These are phyloP conservation scores for Halictus rubicundus DNA, from an alignment of 1,140 invertebrate species.

Conservation along the genomic window DNA sequence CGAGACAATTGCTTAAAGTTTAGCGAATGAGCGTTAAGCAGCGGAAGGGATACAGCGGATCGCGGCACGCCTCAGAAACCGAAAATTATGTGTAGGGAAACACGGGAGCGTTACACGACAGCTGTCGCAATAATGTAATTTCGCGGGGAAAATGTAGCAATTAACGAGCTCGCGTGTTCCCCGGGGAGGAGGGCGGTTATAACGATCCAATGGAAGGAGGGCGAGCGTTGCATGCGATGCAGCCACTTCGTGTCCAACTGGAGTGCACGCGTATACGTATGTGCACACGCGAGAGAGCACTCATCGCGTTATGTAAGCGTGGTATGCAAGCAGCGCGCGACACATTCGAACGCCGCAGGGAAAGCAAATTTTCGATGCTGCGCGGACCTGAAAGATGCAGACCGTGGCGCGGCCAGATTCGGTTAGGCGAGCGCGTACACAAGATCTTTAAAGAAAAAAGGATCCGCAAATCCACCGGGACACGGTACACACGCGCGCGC, in stretches of 20 bases:
- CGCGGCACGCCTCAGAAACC: constrained; percentile 36
- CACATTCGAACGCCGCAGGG: constrained; percentile 36
- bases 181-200: constrained; percentile 16
- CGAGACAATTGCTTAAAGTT: too few species aligned
- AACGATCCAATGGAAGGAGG: constrained; percentile 43
- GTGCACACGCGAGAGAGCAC: background rate
- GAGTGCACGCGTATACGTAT: constrained; percentile 1
- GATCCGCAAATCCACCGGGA: too few species aligned
- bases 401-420: background rate
- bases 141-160: constrained; percentile 67
- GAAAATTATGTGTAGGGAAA: constrained; percentile 48
- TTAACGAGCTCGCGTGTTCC: constrained; percentile 60
- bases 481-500: too few species aligned
- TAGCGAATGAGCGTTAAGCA: background rate
- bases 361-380: constrained; percentile 63
- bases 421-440: background rate
- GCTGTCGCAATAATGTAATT: constrained; percentile 65
- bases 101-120: constrained; percentile 57
- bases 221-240: constrained; percentile 34
- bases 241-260: constrained; percentile 21
- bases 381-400: constrained; percentile 29
- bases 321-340: constrained; percentile 41
- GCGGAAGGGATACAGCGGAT: background rate
- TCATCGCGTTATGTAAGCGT: constrained; percentile 23
- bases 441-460: background rate